Base-by-base conservation (phyloP, 2,113 vertebrate genomes). In the Cheilinus undulatus region DNA sequence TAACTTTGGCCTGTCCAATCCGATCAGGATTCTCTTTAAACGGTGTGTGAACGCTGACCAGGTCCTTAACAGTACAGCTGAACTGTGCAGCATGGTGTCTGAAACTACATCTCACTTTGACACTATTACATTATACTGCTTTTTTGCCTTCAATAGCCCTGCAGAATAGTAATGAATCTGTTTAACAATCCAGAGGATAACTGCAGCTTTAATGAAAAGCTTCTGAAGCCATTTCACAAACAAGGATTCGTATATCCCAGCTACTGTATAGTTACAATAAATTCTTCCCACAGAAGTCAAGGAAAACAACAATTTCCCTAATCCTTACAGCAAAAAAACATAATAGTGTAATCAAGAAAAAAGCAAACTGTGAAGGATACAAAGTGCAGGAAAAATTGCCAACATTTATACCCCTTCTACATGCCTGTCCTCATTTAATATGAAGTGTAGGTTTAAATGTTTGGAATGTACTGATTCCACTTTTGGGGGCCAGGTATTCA, bases 1-100 rank as follows among this genome's bases (percentile, higher is more conserved):
- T 86, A 91, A 85, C 83, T 76, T 64, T 76, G 13, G 64, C 75
- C 85, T 79, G 88, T 93, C 92, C 54, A 49, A 78, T 88, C 82
- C 70, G 3, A 92, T 92, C 76, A 91, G 77, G 74, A 60, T 56
- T 80, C 75, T 75, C 38, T 84, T 52, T 43, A 59, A 52, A 76
- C 23, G 45, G 8, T 46, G 61, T 52, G 52, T 84, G 77, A 82
- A 86, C 53, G 20, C 73, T 49, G 40, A 58, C 50, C 12, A 13
- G 13, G 61, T 51, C 51, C 49, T 65, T 17, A 26, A 38, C 36
- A 62, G 58, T 26, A 26, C 22, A 49, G 43, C 43, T 67, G 5
- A 12, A 62, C 17, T 32, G 17, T 8, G 32, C 34, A 51, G 15
- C 53, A 20, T 36, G 27, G 19, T 26, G 19, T 10, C 53, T 26